Conservation (phyloP, 1,140 invertebrate species). For the Cotesia typhae region DNA sequence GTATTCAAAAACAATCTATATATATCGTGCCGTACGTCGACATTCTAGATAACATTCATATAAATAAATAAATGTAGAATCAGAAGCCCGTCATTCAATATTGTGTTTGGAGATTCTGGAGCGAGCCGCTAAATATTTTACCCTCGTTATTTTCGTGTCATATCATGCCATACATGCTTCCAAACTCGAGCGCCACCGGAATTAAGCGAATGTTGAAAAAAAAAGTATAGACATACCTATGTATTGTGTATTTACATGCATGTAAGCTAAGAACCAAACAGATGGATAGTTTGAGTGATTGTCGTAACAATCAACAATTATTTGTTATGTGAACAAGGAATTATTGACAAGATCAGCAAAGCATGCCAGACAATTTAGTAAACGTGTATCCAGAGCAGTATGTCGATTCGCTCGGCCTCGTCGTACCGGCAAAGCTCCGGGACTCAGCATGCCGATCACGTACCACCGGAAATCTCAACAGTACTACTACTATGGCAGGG, state of each 20-base stretch:
- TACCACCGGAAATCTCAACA: constrained; percentile 49
- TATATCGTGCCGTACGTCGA: neutral
- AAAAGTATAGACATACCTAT: too few species aligned
- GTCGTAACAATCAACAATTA: neutral
- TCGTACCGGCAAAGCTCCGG: neutral
- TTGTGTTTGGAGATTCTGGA: too few species aligned
- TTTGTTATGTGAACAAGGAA: neutral
- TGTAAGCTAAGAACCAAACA: neutral
- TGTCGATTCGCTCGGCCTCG: constrained; percentile 1
- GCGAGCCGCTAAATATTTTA: too few species aligned
- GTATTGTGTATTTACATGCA: too few species aligned
- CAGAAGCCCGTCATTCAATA: neutral
- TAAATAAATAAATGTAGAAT: neutral
- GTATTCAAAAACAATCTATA: constrained; percentile 13
- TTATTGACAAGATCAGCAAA: constrained; percentile 25
- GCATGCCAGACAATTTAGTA: constrained; percentile 14
- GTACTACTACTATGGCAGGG: constrained; percentile 40
- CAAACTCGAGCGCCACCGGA: too few species aligned
- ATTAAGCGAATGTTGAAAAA: too few species aligned
- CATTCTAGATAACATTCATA: neutral
- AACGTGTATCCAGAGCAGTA: constrained; percentile 36
- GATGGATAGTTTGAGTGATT: constrained; percentile 9
- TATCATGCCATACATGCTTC: too few species aligned
- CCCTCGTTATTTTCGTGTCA: too few species aligned
- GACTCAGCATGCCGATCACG: constrained; percentile 47